A percentile compares a stretch with the other conserved stretches of the same genome.
Conservation (phyloP, 2,888 invertebrate genomes). For the Rhimphoctona megacephalus region DNA sequence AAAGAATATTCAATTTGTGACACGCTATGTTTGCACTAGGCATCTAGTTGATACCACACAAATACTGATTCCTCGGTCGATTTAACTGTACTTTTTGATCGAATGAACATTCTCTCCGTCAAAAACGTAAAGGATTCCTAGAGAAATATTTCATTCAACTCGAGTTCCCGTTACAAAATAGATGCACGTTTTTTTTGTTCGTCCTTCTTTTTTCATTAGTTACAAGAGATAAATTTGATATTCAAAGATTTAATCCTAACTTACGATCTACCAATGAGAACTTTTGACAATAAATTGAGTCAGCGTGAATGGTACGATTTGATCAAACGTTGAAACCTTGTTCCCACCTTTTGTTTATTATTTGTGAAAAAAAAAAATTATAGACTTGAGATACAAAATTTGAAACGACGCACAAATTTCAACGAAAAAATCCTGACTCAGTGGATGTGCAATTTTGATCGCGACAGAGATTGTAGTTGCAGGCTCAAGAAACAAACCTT, state of each 20-base stretch:
- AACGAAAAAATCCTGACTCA: constrained; percentile 10
- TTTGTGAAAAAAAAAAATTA: constrained; percentile 36
- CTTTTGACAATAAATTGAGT: constrained; percentile 55
- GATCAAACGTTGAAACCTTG: constrained; percentile 57
- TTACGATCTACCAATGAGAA: constrained; percentile 66
- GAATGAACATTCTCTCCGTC: background rate
- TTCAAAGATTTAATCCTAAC: constrained; percentile 65
- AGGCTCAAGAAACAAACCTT: constrained; percentile 4
- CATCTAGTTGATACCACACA: constrained; percentile 47
- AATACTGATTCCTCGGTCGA: constrained; percentile 27
- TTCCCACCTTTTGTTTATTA: constrained; percentile 62
- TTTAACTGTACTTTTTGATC: background rate
- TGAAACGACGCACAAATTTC: background rate
- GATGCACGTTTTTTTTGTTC: constrained; percentile 51
- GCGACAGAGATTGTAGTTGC: background rate
- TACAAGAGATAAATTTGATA: constrained; percentile 63
- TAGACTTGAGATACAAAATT: background rate
- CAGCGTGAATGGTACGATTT: constrained; percentile 45
- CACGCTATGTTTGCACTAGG: constrained; percentile 33
- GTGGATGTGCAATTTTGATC: constrained; percentile 10
- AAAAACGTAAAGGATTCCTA: constrained; percentile 46
- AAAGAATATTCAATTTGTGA: constrained; percentile 41
- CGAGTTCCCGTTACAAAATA: constrained; percentile 66
- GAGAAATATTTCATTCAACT: constrained; percentile 61
- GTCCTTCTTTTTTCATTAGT: constrained; percentile 31